These are phyloP conservation scores for Scaptodrosophila latifasciaeformis DNA, from an alignment of 2,888 invertebrate genomes.

Conservation along the genomic window DNA sequence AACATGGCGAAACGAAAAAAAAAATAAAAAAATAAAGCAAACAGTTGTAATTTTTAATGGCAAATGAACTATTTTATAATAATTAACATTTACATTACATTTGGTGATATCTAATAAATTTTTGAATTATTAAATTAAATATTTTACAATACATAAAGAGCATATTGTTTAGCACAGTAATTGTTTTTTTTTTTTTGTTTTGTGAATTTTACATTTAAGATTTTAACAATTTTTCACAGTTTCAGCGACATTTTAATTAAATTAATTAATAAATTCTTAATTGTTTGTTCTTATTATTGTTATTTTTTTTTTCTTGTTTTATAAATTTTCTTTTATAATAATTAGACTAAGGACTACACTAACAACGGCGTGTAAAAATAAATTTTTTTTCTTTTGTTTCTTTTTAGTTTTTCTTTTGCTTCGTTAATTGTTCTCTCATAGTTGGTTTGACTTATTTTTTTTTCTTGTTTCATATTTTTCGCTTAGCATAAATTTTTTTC, in stretches of 20 bases:
- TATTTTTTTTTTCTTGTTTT: conserved; percentile 17
- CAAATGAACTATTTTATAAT: too few species aligned
- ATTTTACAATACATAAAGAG: background rate
- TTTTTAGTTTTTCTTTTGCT: conserved; percentile 32
- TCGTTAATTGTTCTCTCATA: conserved; percentile 14
- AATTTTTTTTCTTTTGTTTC: conserved; percentile 42
- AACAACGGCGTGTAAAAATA: conserved; percentile 69
- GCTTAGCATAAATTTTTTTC: conserved; percentile 16
- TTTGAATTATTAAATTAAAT: background rate
- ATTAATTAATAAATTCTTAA: conserved; percentile 53
- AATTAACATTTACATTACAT: too few species aligned
- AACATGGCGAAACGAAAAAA: conserved; percentile 1
- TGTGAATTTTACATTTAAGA: conserved; percentile 43
- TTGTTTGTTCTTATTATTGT: conserved; percentile 28
- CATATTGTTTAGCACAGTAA: conserved; percentile 23
- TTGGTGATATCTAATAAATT: background rate
- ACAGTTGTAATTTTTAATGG: too few species aligned
- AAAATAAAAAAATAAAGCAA: background rate
- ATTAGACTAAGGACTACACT: conserved; percentile 61
- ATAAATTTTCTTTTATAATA: conserved; percentile 5
- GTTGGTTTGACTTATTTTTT: conserved; percentile 12
- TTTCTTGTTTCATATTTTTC: background rate
- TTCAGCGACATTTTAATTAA: conserved; percentile 53
- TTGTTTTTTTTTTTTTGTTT: conserved; percentile 19
- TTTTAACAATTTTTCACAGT: conserved; percentile 61